Evolutionary conservation across 2,888 invertebrate genomes (phyloP).

Genomic region (Saturnia japonica): DNA sequence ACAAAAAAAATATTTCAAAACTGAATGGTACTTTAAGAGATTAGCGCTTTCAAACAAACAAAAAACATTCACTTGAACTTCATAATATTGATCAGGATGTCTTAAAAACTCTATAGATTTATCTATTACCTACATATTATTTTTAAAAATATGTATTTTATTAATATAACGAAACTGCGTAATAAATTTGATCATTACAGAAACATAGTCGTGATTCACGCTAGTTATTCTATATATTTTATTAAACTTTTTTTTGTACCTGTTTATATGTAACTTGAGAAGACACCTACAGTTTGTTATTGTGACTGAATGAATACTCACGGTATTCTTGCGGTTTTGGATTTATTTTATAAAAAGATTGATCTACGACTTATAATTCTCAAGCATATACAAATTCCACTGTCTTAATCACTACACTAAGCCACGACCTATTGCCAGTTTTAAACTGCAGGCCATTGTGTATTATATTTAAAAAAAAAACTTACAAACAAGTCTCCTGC

Average conservation of each 20-base stretch:
- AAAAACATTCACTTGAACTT: too few relatives aligned
- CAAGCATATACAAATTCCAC: not conserved
- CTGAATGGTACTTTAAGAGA: too few relatives aligned
- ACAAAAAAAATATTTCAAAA: too few relatives aligned
- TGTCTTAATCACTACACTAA: not conserved
- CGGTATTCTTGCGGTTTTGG: slow-evolving; percentile 1
- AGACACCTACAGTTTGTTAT: not conserved
- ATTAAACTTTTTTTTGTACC: not conserved
- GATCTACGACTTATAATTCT: not conserved
- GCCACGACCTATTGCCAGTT: too few relatives aligned
- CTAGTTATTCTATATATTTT: not conserved
- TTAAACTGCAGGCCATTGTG: too few relatives aligned
- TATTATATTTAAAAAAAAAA: too few relatives aligned
- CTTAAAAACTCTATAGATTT: too few relatives aligned
- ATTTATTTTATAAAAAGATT: not conserved
- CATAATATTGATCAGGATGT: too few relatives aligned
- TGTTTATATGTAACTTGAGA: slow-evolving; percentile 1
- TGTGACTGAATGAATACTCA: not conserved
- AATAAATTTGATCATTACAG: not conserved
- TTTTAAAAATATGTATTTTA: too few relatives aligned
- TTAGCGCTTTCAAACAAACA: too few relatives aligned
- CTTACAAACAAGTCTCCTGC: not conserved
- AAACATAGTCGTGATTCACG: not conserved
- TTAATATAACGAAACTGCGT: not conserved
- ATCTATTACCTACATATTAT: too few relatives aligned